These are phyloP conservation scores for Temnothorax curvispinosus DNA, from an alignment of 1,140 invertebrate species.

Conservation along the genomic window DNA sequence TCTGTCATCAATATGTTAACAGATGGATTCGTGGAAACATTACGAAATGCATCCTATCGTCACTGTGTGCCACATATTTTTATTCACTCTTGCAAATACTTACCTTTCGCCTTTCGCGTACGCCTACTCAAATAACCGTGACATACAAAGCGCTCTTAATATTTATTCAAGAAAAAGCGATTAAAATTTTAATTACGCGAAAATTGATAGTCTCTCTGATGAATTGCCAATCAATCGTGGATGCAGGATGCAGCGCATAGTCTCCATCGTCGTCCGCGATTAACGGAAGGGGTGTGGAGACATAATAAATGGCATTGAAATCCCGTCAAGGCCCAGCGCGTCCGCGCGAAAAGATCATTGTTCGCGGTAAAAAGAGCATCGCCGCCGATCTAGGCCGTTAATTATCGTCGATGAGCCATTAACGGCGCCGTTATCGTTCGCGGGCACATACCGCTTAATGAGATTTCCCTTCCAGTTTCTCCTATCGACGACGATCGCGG, in stretches of 20 bases:
- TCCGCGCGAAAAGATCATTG: constrained; percentile 61
- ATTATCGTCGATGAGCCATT: constrained; percentile 71
- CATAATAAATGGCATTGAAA: constrained; percentile 39
- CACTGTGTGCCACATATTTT: not conserved
- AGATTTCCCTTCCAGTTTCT: constrained; percentile 74
- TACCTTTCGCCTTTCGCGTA: not conserved
- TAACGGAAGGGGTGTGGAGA: not conserved
- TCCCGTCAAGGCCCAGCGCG: constrained; percentile 39
- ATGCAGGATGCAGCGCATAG: not conserved
- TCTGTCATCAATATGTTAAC: not conserved
- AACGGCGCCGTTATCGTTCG: constrained; percentile 71
- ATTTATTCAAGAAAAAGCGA: not conserved
- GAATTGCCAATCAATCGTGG: constrained; percentile 18
- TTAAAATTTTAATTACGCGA: constrained; percentile 2
- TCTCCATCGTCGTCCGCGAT: constrained; percentile 9
- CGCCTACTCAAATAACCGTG: not conserved
- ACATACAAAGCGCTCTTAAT: not conserved
- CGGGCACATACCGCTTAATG: constrained; percentile 69
- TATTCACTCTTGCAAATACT: not conserved
- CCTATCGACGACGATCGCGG: constrained; percentile 59
- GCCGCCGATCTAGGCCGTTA: constrained; percentile 58
- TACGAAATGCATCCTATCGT: not conserved
- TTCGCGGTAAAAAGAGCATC: constrained; percentile 40
- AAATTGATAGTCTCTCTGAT: constrained; percentile 15
- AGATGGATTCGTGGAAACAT: constrained; percentile 3